Evolutionary conservation across 2,113 vertebrate genomes (phyloP), one percentile per base, ranked within the genome.

Genomic region (Cnemophilus loriae): DNA sequence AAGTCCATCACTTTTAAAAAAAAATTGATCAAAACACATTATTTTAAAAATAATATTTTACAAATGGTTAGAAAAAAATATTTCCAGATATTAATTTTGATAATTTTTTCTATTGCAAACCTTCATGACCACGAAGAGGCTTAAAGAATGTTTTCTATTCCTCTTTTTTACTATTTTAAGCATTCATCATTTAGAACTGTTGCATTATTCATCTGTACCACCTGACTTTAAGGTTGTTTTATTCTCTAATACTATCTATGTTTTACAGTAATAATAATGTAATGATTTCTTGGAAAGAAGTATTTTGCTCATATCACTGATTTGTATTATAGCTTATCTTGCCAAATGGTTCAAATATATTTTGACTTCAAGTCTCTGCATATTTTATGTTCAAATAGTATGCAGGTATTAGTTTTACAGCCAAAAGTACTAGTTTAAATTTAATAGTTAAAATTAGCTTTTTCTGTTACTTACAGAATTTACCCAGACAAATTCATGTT

Each of bases 1-100:
- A 77, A 76, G 1, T 53, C 9, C 6, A 42, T 2, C 8, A 42
- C 3, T n/a, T n/a, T n/a, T n/a, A n/a, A n/a, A n/a, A n/a, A n/a
- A n/a, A n/a, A n/a, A n/a, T n/a, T n/a, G 1, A 50, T 46, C 14
- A 30, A 63, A 71, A 7, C 0, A 1, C 2, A 22, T 30, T 65
- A 17, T 80, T 82, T 82, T 4, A 20, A 70, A 88, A 77, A 64
- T 8, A 68, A 35, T 7, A 0, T 33, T 74, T 85, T 30, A 32
- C 28, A 74, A 88, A 47, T 20, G 0, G 1, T 65, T 73, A 59
- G 22, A 50, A 92, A 81, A 87, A 82, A 21, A 1, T 10, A 1
- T 52, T 92, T 77, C 24, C 30, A 84, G 50, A 70, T 87, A 68
- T 49, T 0, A 60, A 4, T 56, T 64, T 56, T 52, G 11, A 22